Conservation (phyloP, 2,888 invertebrate genomes). For the Marasmarcha lunaedactyla region DNA sequence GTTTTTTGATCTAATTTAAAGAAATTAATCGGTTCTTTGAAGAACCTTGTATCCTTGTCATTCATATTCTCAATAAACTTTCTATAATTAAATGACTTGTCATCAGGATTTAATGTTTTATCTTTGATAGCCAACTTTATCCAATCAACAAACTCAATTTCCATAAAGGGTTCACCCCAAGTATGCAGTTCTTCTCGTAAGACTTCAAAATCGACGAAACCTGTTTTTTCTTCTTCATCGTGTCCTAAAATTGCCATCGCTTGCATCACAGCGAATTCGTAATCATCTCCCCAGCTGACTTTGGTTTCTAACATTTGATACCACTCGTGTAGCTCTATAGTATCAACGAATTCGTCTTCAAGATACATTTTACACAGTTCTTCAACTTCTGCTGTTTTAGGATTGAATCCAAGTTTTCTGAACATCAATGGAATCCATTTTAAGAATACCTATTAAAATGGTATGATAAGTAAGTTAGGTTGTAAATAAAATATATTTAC, state of each 20-base stretch:
- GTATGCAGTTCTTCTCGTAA: constrained; percentile 38
- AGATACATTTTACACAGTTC: constrained; percentile 36
- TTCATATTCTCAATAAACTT: constrained; percentile 60
- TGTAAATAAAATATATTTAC: too few species aligned
- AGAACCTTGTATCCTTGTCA: constrained; percentile 36
- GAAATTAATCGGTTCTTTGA: constrained; percentile 52
- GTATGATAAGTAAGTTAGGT: not conserved
- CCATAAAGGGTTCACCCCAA: constrained; percentile 51
- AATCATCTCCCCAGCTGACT: constrained; percentile 50
- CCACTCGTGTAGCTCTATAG: constrained; percentile 50
- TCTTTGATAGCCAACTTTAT: constrained; percentile 39
- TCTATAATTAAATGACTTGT: constrained; percentile 33
- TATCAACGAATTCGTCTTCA: constrained; percentile 54
- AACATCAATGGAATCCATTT: constrained; percentile 42
- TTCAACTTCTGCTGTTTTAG: constrained; percentile 40
- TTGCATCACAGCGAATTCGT: constrained; percentile 38
- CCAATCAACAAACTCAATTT: constrained; percentile 49
- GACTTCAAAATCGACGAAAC: constrained; percentile 34
- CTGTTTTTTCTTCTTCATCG: constrained; percentile 40
- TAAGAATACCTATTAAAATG: constrained; percentile 31
- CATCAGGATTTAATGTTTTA: constrained; percentile 37
- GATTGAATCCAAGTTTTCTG: constrained; percentile 52
- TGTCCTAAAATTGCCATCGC: constrained; percentile 46
- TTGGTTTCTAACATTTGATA: constrained; percentile 58
- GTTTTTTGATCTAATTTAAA: constrained; percentile 54